These are phyloP conservation scores for Protodeltote pygarga DNA, from an alignment of 2,888 invertebrate species.

Conservation along the genomic window DNA sequence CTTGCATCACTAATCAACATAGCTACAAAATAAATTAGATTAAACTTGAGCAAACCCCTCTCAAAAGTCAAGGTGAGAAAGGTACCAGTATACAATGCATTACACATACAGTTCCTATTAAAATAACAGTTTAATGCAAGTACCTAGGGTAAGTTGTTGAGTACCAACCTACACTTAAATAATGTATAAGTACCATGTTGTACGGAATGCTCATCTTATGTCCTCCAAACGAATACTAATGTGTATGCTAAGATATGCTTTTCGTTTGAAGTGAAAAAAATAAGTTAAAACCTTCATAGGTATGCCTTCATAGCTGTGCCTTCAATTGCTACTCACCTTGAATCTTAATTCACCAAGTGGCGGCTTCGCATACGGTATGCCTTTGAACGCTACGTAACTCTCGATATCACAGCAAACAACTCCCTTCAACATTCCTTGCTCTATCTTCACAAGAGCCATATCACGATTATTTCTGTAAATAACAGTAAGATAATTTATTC, in stretches of 20 bases:
- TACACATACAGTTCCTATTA: too few species aligned
- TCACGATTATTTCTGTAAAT: conserved; percentile 48
- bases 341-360: conserved; percentile 87
- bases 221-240: conserved; percentile 56
- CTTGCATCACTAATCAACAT: too few species aligned
- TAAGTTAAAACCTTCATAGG: conserved; percentile 46
- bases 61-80: too few species aligned
- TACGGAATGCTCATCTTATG: conserved; percentile 3
- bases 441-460: conserved; percentile 64
- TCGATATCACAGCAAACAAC: conserved; percentile 56
- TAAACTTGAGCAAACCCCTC: too few species aligned
- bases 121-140: too few species aligned
- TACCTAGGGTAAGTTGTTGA: neutral
- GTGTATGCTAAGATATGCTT: conserved; percentile 48
- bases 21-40: too few species aligned
- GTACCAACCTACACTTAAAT: too few species aligned
- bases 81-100: too few species aligned
- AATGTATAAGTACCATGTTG: too few species aligned
- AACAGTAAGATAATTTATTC: conserved; percentile 13
- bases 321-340: conserved; percentile 78
- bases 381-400: conserved; percentile 80
- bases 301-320: conserved; percentile 50
- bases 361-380: conserved; percentile 88
- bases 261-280: conserved; percentile 55
- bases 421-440: conserved; percentile 75